Conservation (phyloP, 2,113 vertebrate genomes). For the Genyomyrus donnyi region DNA sequence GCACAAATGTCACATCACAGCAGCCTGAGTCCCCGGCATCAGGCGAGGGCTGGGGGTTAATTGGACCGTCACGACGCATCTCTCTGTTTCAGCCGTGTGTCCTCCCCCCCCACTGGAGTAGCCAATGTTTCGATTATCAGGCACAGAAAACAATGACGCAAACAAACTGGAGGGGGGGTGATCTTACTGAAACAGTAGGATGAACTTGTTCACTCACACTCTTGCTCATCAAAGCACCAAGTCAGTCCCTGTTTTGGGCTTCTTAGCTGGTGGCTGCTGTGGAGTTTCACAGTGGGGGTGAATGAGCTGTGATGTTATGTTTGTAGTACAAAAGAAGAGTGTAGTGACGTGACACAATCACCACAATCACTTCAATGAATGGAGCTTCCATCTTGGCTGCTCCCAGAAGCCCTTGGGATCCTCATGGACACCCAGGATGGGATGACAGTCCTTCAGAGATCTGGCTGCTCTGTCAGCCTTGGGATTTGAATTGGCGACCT, state of each 20-base stretch:
- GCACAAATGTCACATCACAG: constrained; percentile 75
- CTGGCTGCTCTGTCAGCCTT: neutral
- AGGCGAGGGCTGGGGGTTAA: constrained; percentile 69
- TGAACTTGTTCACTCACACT: neutral
- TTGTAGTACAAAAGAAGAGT: neutral
- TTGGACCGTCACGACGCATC: constrained; percentile 67
- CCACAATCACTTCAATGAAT: neutral
- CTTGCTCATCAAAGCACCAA: neutral
- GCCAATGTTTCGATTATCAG: constrained; percentile 44
- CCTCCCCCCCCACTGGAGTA: constrained; percentile 37
- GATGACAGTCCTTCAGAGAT: neutral
- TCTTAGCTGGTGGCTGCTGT: constrained; percentile 16
- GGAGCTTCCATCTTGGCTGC: neutral
- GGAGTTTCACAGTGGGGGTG: neutral
- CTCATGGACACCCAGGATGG: neutral
- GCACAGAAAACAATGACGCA: constrained; percentile 36
- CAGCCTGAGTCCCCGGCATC: constrained; percentile 64
- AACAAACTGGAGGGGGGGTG: neutral
- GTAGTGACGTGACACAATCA: neutral
- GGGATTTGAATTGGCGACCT: neutral
- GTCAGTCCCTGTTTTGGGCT: neutral
- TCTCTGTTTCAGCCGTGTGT: constrained; percentile 43
- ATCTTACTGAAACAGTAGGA: neutral
- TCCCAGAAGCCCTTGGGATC: neutral
- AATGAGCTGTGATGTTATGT: neutral